Percentiles rank a stretch among this genome's conserved stretches.
Evolutionary conservation across 2,113 vertebrate species (phyloP).

Genomic region (Scomber scombrus): DNA sequence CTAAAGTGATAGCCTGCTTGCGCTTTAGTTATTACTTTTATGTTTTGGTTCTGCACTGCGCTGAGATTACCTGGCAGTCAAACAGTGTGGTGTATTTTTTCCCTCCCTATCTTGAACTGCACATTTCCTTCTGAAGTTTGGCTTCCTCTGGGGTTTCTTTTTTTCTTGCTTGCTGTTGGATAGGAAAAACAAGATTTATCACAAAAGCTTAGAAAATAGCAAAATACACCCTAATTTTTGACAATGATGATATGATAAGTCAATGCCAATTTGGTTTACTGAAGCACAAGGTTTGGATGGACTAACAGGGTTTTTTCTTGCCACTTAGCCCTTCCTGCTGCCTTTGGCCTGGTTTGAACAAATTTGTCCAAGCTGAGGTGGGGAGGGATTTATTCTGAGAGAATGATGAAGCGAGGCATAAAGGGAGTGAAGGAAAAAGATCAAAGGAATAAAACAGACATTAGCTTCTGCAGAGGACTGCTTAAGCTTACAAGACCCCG

Average conservation of each 20-base stretch:
- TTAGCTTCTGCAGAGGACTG: conserved; percentile 74
- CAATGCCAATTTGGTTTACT: conserved; percentile 23
- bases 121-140: conserved; percentile 54
- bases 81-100: conserved; percentile 42
- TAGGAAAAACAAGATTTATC: conserved; percentile 13
- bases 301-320: background rate
- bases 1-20: conserved; percentile 57
- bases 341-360: conserved; percentile 42
- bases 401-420: conserved; percentile 56
- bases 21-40: conserved; percentile 60
- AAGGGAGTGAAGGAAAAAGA: conserved; percentile 59
- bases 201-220: conserved; percentile 12
- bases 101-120: conserved; percentile 44
- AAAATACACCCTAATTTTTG: background rate
- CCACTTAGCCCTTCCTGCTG: background rate
- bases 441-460: conserved; percentile 79
- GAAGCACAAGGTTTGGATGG: conserved; percentile 12
- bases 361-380: conserved; percentile 34
- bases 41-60: conserved; percentile 50
- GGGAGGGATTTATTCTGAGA: conserved; percentile 61
- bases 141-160: conserved; percentile 35
- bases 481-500: conserved; percentile 68
- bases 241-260: background rate
- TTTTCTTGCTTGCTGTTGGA: conserved; percentile 6
- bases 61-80: conserved; percentile 61